Conservation (phyloP, 1,140 invertebrate species). For the Lutraria rhynchaena region DNA sequence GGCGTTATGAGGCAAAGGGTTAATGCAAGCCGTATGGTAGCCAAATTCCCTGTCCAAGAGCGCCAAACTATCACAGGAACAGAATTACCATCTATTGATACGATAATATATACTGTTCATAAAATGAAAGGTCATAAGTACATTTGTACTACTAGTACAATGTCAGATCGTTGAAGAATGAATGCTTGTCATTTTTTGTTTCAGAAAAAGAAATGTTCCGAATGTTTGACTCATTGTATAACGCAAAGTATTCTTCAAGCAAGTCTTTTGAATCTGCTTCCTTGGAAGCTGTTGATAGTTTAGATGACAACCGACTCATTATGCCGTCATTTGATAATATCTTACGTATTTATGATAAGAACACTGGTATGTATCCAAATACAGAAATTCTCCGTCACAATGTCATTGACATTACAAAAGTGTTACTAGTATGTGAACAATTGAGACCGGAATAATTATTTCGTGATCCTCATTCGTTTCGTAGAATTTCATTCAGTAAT, state of each 20-base stretch:
- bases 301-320: conserved; percentile 14
- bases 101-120: too few relatives aligned
- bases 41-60: too few relatives aligned
- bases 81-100: too few relatives aligned
- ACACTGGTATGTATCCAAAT: conserved; percentile 45
- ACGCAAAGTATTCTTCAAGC: background rate
- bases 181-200: conserved; percentile 10
- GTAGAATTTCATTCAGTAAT: too few relatives aligned
- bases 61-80: too few relatives aligned
- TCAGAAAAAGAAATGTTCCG: conserved; percentile 41
- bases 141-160: too few relatives aligned
- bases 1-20: too few relatives aligned
- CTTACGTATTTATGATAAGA: conserved; percentile 15
- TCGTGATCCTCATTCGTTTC: too few relatives aligned
- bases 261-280: conserved; percentile 14
- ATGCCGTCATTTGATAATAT: conserved; percentile 23
- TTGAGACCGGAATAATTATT: too few relatives aligned
- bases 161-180: background rate
- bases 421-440: too few relatives aligned
- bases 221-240: conserved; percentile 24
- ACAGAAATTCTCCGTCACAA: background rate
- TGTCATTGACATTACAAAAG: background rate
- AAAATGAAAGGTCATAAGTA: too few relatives aligned
- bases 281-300: background rate
- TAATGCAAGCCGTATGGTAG: too few relatives aligned